These are phyloP conservation scores for Lipotes vexillifer DNA, from an alignment of 2,113 vertebrate genomes.

Conservation along the genomic window DNA sequence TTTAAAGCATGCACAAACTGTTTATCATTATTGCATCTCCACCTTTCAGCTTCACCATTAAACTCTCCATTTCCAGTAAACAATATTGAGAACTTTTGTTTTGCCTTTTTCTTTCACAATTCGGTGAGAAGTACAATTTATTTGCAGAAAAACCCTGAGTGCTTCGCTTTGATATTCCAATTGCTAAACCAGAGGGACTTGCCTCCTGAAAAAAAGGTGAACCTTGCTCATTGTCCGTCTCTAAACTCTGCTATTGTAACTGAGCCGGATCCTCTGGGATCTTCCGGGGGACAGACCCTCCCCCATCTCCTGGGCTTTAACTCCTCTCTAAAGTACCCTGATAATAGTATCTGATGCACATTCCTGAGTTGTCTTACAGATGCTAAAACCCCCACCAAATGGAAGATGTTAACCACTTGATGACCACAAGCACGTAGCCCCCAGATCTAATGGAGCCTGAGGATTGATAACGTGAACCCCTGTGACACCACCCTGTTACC, in stretches of 20 bases:
- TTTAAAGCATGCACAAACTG: no score
- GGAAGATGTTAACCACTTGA: neutral
- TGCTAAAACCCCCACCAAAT: neutral
- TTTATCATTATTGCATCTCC: fast-evolving
- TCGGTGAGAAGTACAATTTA: neutral
- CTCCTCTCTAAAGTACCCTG: neutral
- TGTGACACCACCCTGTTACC: neutral
- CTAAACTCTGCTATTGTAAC: neutral
- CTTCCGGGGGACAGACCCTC: neutral
- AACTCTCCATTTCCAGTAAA: neutral
- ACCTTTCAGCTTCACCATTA: neutral
- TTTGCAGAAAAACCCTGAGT: neutral
- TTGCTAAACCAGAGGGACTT: neutral
- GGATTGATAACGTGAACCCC: neutral
- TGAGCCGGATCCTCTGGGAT: neutral
- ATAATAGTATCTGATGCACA: neutral
- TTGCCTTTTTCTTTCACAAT: neutral
- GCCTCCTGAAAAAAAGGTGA: neutral
- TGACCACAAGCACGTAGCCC: neutral
- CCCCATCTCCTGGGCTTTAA: neutral
- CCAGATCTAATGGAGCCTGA: neutral
- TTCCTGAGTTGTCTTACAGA: neutral
- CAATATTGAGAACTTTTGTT: neutral
- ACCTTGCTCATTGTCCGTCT: neutral
- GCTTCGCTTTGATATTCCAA: neutral